Base-by-base conservation (phyloP, 1,140 invertebrate species). In the Spodoptera litura region DNA sequence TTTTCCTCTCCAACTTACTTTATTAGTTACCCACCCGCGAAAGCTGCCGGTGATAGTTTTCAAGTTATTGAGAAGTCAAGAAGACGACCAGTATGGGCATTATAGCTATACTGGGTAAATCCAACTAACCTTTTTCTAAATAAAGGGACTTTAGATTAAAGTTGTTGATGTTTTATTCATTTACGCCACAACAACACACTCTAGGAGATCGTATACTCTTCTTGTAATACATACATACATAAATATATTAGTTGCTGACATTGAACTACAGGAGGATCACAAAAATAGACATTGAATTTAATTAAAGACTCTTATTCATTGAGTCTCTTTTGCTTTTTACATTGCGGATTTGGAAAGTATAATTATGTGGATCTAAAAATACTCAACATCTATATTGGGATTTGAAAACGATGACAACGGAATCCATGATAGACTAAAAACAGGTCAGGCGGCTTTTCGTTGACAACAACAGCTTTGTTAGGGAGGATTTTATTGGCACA, bases 1-100 rank as follows among this genome's bases (percentile, higher is more conserved):
- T 94, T 94, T 94, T 93, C 86, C 90, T 92, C 92, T 93, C 87
- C 85, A 94, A 93, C 89, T 94, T 93, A 93, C 90, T 93, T 92
- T 94, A 94, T 94, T 94, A 93, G 91, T 91, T 93, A 93, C 89
- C 88, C 85, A 89, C 74, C 88, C 88, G 87, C 86, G 83, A 87
- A 86, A 89, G 85, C 86, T 87, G 89, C 87, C 86, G 81, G 84
- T 91, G 89, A 91, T 93, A 93, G 88, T 91, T 92, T 90, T 87
- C 91, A 90, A 90, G 87, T 89, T 93, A 94, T 93, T 91, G 87
- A 91, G 84, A 89, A 92, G 86, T 85, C 80, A 89, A 87, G 84
- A 85, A 84, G 79, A 79, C 86, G 58, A 35, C 59, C n/a, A 75
- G 58, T 25, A 62, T 64, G 49, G 55, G 31, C 38, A 15, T 44